Evolutionary conservation across 2,113 vertebrate genomes (phyloP), one percentile per base, ranked within the genome.

Genomic region (Alexandromys fortis): DNA sequence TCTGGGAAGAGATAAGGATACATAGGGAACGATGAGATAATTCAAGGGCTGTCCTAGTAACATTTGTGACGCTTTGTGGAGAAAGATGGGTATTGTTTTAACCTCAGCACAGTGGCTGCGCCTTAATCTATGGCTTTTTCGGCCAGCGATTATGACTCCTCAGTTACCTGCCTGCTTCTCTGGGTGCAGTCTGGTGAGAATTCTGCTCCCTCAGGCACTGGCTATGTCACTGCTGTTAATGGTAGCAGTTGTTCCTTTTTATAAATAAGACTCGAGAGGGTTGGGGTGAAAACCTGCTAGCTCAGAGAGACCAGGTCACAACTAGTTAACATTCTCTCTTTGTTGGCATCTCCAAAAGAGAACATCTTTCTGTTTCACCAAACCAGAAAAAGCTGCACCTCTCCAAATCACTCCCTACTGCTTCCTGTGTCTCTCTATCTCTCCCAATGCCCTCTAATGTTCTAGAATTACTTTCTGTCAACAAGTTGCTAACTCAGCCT

Each of bases 1-100:
- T 90, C n/a, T 86, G n/a, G 52, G 55, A 91, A 21, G 35, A 92
- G 79, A 93, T 83, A 86, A 90, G 35, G 47, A 63, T 13, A 63
- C 38, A 63, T 17, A 52, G 49, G 49, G 7, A 22, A 65, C 17
- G 4, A 17, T 70, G 58, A 94, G 49, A 47, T 49, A 33, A n/a
- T 26, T 2, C 7, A 52, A 49, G 26, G 6, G 1, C 19, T 58
- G 88, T 76, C 67, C 38, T 3, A 33, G n/a, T 35, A 33, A 73
- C 77, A 45, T 42, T 45, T 17, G 38, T n/a, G n/a, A 63, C 22
- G 5, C 45, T 89, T 86, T 35, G 49, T 79, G 26, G 19, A 67
- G 61, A 83, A 90, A 19, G 30, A 42, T 1, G 3, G 35, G 72
- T 70, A 16, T n/a, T 70, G 68, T 70, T 70, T 35, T 70, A 70